A percentile compares a stretch with the other conserved stretches of the same genome.
These are phyloP conservation scores for Pantelozetes paolii DNA, from an alignment of 2,888 invertebrate species.

Conservation along the genomic window DNA sequence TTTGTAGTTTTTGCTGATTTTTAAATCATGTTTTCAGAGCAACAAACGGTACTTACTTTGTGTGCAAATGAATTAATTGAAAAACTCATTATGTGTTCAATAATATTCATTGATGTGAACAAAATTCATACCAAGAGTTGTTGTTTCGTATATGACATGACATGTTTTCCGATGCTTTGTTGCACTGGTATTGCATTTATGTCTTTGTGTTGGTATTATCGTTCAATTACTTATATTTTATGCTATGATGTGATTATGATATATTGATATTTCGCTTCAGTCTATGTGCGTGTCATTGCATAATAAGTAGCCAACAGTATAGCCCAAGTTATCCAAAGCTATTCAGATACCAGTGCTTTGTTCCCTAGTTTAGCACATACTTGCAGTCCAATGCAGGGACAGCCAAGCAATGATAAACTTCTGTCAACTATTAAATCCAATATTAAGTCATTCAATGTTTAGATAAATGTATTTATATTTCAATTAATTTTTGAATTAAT, in stretches of 20 bases:
- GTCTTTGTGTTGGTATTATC: conserved; percentile 10
- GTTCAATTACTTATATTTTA: conserved; percentile 7
- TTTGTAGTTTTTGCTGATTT: neutral
- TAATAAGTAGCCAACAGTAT: conserved; percentile 17
- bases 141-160: conserved; percentile 17
- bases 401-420: too few relatives aligned
- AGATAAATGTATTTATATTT: too few relatives aligned
- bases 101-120: conserved; percentile 26
- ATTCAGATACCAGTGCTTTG: conserved; percentile 6
- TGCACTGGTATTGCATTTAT: neutral
- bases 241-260: conserved; percentile 36
- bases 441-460: too few relatives aligned
- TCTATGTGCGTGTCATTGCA: conserved; percentile 28
- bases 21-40: neutral
- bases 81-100: conserved; percentile 8
- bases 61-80: conserved; percentile 38
- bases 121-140: neutral
- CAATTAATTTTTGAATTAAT: too few relatives aligned
- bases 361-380: too few relatives aligned
- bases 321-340: neutral
- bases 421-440: too few relatives aligned
- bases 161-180: neutral
- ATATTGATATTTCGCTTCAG: conserved; percentile 27
- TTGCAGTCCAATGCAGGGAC: too few relatives aligned
- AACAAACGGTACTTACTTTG: neutral